Conservation (phyloP, 64 coral and sea anemone genomes). For the Anthopleura sola region DNA sequence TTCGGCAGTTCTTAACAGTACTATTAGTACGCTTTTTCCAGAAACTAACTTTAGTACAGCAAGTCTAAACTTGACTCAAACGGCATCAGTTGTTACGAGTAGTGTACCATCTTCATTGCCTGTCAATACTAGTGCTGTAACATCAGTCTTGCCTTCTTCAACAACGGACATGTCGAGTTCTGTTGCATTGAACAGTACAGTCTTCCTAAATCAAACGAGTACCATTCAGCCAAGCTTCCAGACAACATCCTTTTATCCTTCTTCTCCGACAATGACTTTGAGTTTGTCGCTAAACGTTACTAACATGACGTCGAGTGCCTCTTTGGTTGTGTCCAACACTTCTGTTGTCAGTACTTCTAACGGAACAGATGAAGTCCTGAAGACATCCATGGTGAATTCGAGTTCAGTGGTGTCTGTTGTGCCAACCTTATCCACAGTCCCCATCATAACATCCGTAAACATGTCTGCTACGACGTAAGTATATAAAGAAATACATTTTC, state of each 20-base stretch:
- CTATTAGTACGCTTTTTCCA: background rate
- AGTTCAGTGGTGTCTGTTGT: background rate
- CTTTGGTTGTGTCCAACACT: background rate
- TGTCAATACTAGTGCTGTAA: background rate
- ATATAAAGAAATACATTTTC: background rate
- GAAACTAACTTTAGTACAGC: background rate
- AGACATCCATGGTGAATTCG: background rate
- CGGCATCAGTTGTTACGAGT: background rate
- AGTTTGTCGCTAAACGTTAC: background rate
- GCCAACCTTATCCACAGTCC: conserved; percentile 25
- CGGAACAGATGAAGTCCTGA: background rate
- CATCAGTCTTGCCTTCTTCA: background rate
- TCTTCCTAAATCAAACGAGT: background rate
- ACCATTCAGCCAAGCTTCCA: conserved; percentile 25
- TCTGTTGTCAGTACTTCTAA: background rate
- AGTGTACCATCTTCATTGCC: background rate
- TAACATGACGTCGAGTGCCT: background rate
- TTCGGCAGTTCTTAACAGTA: background rate
- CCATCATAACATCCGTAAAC: conserved; percentile 32
- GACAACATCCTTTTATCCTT: background rate
- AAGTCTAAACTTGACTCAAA: background rate
- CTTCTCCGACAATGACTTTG: background rate
- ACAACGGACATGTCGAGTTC: background rate
- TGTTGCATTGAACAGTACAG: background rate
- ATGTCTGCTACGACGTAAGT: conserved; percentile 29